Evolutionary conservation across 2,888 invertebrate genomes (phyloP).

Genomic region (Tetragonisca angustula): DNA sequence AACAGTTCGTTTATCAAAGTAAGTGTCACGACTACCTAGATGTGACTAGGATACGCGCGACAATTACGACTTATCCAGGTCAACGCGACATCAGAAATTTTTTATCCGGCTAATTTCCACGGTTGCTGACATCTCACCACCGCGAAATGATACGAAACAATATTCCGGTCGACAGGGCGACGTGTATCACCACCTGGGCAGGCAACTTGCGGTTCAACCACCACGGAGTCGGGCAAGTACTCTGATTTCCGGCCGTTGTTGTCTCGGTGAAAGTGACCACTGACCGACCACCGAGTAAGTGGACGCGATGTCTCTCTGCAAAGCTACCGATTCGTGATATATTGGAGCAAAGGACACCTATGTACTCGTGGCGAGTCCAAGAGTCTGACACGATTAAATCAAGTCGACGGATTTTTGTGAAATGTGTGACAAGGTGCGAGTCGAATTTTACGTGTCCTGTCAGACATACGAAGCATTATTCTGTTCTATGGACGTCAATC

Average conservation of each 20-base stretch:
- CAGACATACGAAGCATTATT: no score
- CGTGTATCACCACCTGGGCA: not conserved
- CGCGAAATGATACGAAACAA: not conserved
- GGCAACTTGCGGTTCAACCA: not conserved
- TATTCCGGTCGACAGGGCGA: not conserved
- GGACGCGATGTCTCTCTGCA: not conserved
- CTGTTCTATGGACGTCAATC: no score
- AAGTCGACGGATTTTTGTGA: not conserved
- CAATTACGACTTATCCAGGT: not conserved
- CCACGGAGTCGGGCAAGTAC: not conserved
- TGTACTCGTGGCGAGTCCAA: not conserved
- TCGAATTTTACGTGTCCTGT: not conserved
- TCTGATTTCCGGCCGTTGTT: constrained; percentile 2
- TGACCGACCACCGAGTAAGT: constrained; percentile 1
- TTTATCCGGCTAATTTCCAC: no score
- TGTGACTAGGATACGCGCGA: not conserved
- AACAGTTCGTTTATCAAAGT: no score
- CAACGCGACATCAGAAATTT: not conserved
- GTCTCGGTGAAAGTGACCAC: constrained; percentile 18
- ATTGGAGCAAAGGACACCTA: not conserved
- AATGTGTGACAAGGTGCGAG: not conserved
- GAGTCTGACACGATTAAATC: not conserved
- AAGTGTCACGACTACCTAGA: not conserved
- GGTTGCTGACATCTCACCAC: no score
- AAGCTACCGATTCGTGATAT: not conserved